These are phyloP conservation scores for Hydrozoanthus tunicans DNA, from an alignment of 64 coral and sea anemone species.

Conservation along the genomic window DNA sequence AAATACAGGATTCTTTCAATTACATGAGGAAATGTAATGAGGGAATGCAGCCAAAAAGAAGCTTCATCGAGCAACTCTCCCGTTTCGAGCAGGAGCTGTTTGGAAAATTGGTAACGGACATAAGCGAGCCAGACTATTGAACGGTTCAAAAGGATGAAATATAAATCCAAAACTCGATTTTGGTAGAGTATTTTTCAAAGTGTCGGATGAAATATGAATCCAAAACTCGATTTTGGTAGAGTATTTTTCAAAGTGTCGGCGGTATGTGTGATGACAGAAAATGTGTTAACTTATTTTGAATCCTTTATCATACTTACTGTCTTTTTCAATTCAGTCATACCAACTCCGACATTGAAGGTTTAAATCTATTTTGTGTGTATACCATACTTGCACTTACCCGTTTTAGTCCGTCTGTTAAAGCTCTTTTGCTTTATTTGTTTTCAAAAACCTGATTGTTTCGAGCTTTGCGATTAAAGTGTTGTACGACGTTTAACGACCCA, in stretches of 20 bases:
- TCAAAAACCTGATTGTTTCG: no score
- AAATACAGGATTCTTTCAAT: constrained; percentile 73
- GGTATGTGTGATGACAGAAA: no score
- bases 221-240: background rate
- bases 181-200: background rate
- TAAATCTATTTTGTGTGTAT: no score
- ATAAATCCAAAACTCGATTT: background rate
- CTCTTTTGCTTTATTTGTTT: no score
- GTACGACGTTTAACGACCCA: no score
- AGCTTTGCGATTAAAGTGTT: no score
- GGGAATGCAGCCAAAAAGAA: constrained; percentile 90
- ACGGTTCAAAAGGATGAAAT: background rate
- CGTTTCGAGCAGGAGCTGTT: constrained; percentile 87
- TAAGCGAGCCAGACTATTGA: constrained; percentile 85
- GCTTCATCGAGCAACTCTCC: constrained; percentile 91
- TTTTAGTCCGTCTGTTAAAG: no score
- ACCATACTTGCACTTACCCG: no score
- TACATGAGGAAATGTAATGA: constrained; percentile 86
- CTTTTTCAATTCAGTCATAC: no score
- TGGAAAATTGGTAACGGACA: constrained; percentile 86
- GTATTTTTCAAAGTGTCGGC: background rate
- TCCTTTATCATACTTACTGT: no score
- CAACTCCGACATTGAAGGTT: no score
- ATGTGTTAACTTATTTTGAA: no score
- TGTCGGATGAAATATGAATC: background rate